A percentile compares a stretch with the other conserved stretches of the same genome.
Conservation (phyloP, 2,797 vertebrate species). For the Crenichthys baileyi region DNA sequence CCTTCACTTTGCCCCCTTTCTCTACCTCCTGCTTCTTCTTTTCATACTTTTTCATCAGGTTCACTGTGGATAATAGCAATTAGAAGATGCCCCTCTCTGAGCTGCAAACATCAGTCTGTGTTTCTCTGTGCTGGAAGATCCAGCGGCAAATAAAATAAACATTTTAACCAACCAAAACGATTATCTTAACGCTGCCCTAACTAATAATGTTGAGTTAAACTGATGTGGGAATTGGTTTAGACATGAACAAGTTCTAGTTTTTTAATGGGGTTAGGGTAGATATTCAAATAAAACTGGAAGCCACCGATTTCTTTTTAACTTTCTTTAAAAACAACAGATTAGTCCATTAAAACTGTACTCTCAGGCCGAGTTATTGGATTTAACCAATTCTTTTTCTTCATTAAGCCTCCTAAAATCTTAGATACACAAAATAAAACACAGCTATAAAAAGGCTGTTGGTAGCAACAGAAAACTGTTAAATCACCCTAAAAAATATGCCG, state of each 20-base stretch:
- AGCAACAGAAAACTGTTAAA: not conserved
- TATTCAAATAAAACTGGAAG: not conserved
- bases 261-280: not conserved
- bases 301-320: not conserved
- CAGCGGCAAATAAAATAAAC: not conserved
- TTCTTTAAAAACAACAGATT: not conserved
- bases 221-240: not conserved
- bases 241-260: not conserved
- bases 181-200: not conserved
- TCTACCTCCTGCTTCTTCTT: not conserved
- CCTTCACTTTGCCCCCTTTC: conserved; percentile 14
- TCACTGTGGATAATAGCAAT: conserved; percentile 43
- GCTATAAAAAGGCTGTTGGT: too few relatives aligned
- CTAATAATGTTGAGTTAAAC: not conserved
- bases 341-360: too few relatives aligned
- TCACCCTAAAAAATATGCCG: not conserved
- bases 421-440: not conserved
- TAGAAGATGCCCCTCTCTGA: not conserved
- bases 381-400: not conserved
- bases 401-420: not conserved
- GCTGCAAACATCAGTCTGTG: not conserved
- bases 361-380: too few relatives aligned
- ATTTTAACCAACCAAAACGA: not conserved
- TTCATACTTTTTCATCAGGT: conserved; percentile 40
- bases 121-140: not conserved